phyloP scores from a whole-genome alignment of 2,113 vertebrate genomes.

The Spheniscus mendiculus region DNA sequence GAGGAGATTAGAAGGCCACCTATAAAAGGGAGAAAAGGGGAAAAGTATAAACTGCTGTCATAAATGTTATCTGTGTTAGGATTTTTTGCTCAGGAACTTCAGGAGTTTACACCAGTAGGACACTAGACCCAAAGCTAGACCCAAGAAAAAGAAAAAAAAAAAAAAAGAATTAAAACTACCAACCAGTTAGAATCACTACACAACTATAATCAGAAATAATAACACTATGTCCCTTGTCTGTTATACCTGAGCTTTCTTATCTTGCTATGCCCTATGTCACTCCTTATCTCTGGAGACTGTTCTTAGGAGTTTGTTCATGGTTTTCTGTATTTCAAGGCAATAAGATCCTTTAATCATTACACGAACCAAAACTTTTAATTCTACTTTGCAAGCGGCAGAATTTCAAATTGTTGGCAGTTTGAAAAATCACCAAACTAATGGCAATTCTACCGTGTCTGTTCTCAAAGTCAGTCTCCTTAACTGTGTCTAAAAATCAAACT shows the following conservation, averaged over 20 bases:
- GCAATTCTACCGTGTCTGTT: not conserved
- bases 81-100: not conserved
- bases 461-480: not conserved
- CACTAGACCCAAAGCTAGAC: not conserved
- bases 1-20: constrained; percentile 94
- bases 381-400: not conserved
- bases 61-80: not conserved
- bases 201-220: not conserved
- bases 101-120: not conserved
- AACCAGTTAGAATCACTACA: not conserved
- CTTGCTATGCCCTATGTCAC: not conserved
- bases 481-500: not conserved
- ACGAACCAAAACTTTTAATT: not conserved
- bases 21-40: constrained; percentile 52
- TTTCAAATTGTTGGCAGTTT: not conserved
- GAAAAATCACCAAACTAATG: not conserved
- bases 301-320: not conserved
- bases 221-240: not conserved
- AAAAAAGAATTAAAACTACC: not conserved
- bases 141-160: not conserved
- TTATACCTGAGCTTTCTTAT: not conserved
- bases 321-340: not conserved
- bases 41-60: not conserved
- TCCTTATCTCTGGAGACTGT: not conserved
- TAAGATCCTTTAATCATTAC: not conserved